These are phyloP conservation scores for Drosophila mimica DNA, from an alignment of 2,888 invertebrate genomes.

Conservation along the genomic window DNA sequence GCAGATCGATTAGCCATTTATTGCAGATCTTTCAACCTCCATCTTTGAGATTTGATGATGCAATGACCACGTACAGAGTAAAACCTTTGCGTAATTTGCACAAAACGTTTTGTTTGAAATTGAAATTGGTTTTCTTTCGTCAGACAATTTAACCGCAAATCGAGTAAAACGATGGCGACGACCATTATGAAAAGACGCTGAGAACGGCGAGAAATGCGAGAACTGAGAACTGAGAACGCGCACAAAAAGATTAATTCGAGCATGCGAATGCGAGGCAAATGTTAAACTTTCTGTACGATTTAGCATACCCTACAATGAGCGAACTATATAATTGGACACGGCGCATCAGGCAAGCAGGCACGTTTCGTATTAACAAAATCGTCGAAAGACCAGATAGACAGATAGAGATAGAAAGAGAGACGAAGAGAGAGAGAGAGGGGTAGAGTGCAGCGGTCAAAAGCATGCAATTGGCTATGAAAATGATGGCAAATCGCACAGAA, in stretches of 20 bases:
- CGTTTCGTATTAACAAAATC: slow-evolving; percentile 83
- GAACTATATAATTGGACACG: slow-evolving; percentile 78
- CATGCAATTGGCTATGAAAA: slow-evolving; percentile 77
- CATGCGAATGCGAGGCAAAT: slow-evolving; percentile 39
- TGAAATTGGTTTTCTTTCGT: slow-evolving; percentile 80
- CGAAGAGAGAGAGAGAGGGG: background rate
- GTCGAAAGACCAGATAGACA: slow-evolving; percentile 43
- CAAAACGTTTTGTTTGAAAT: slow-evolving; percentile 82
- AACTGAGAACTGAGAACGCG: slow-evolving; percentile 48
- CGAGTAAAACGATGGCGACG: slow-evolving; percentile 73
- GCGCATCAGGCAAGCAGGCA: slow-evolving; percentile 73
- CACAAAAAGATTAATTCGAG: slow-evolving; percentile 58
- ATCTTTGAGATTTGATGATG: slow-evolving; percentile 45
- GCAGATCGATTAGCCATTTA: slow-evolving; percentile 21
- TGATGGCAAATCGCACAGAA: slow-evolving; percentile 54
- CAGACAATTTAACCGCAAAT: slow-evolving; percentile 78
- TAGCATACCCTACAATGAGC: slow-evolving; percentile 73
- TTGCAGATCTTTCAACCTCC: slow-evolving; percentile 31
- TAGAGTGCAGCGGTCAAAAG: slow-evolving; percentile 43
- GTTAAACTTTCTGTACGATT: slow-evolving; percentile 58
- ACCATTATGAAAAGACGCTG: slow-evolving; percentile 5
- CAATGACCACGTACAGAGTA: slow-evolving; percentile 73
- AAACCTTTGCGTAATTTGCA: slow-evolving; percentile 74
- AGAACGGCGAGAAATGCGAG: slow-evolving; percentile 30
- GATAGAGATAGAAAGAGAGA: background rate